Evolutionary conservation across 2,797 vertebrate species (phyloP).

Genomic region (Malacoraja senta): DNA sequence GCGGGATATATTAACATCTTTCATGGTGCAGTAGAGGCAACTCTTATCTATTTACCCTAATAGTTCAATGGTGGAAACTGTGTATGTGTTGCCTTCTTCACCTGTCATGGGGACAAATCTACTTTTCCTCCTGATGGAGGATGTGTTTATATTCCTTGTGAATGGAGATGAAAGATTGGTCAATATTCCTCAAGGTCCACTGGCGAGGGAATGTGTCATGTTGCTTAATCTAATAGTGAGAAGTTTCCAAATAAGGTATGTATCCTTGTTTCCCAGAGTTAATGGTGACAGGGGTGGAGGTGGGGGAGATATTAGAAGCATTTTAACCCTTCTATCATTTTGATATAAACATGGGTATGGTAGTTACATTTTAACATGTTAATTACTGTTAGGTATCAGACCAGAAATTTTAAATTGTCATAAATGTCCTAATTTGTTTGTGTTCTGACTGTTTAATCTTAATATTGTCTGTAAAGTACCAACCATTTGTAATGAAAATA

Average conservation of each 20-base stretch:
- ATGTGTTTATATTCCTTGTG: background rate
- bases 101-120: background rate
- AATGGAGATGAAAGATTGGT: no score
- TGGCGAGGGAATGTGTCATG: no score
- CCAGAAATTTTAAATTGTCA: background rate
- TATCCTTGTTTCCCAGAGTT: background rate
- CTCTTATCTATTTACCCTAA: background rate
- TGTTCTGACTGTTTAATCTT: background rate
- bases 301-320: no score
- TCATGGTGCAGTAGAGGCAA: background rate
- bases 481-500: background rate
- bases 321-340: background rate
- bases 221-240: background rate
- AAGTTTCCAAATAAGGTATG: background rate
- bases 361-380: background rate
- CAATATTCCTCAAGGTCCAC: background rate
- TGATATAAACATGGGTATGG: background rate
- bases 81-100: background rate
- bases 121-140: background rate
- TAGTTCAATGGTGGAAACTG: background rate
- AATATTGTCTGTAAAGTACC: background rate
- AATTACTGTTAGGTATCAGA: background rate
- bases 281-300: background rate
- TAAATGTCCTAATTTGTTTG: background rate
- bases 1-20: background rate